A percentile compares a stretch with the other conserved stretches of the same genome.
These are phyloP conservation scores for Diplodus sargus DNA, from an alignment of 2,797 vertebrate species.

Conservation along the genomic window DNA sequence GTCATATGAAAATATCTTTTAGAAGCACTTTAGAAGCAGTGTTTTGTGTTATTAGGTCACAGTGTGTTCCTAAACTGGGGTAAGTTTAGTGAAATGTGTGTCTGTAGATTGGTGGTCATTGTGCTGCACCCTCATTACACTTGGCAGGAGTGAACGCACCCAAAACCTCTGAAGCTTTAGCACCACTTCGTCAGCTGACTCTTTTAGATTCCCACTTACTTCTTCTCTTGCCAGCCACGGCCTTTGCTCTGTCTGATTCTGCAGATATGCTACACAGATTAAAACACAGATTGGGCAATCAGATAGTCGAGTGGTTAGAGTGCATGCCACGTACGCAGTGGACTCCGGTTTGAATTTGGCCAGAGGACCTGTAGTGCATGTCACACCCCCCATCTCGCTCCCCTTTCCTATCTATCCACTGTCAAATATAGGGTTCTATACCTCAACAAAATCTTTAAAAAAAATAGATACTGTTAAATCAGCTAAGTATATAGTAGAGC, in stretches of 20 bases:
- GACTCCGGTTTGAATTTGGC: no score
- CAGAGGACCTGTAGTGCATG: no score
- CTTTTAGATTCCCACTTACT: slow-evolving; percentile 33
- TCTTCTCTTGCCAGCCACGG: slow-evolving; percentile 22
- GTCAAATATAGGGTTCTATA: no score
- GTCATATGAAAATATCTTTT: slow-evolving; percentile 7
- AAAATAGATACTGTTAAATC: slow-evolving; percentile 32
- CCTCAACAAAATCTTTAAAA: no score
- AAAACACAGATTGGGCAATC: background rate
- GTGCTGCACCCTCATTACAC: slow-evolving; percentile 41
- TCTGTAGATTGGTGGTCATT: slow-evolving; percentile 37
- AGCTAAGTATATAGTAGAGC: slow-evolving; percentile 42
- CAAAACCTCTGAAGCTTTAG: slow-evolving; percentile 52
- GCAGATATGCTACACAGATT: slow-evolving; percentile 35
- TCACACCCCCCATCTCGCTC: no score
- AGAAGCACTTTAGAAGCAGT: slow-evolving; percentile 8
- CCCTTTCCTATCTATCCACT: no score
- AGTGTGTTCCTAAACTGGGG: slow-evolving; percentile 11
- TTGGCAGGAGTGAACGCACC: slow-evolving; percentile 39
- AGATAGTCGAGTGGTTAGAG: background rate
- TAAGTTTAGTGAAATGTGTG: slow-evolving; percentile 29
- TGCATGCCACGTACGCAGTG: no score
- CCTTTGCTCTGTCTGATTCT: slow-evolving; percentile 42
- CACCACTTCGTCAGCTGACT: slow-evolving; percentile 45
- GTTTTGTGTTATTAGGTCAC: slow-evolving; percentile 17